Evolutionary conservation across 2,888 invertebrate genomes (phyloP).

Genomic region (Eupsilia transversa): DNA sequence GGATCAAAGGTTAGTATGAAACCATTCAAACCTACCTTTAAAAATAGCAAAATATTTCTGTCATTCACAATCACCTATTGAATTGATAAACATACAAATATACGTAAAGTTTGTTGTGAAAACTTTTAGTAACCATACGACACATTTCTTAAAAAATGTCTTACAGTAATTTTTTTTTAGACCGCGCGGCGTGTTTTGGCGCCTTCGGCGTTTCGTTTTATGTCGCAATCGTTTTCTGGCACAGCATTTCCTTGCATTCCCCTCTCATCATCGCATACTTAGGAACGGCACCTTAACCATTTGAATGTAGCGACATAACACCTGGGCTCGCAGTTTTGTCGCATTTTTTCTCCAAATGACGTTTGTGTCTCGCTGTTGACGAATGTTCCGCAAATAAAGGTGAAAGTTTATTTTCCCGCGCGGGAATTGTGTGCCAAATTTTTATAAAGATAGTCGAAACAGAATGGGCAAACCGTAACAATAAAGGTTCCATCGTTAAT

Average conservation of each 20-base stretch:
- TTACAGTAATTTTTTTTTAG: not conserved
- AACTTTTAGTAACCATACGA: not conserved
- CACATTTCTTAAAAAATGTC: not conserved
- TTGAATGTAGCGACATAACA: conserved; percentile 38
- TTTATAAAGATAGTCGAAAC: conserved; percentile 40
- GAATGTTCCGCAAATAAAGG: conserved; percentile 46
- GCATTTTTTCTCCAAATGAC: conserved; percentile 47
- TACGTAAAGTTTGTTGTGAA: not conserved
- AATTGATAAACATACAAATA: not conserved
- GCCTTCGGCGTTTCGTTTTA: not conserved
- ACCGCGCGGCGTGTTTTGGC: not conserved
- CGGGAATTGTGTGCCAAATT: conserved; percentile 21
- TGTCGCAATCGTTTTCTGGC: not conserved
- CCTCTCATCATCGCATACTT: conserved; percentile 5
- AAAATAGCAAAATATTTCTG: not conserved
- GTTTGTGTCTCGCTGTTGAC: conserved; percentile 47
- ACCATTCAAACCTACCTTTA: not conserved
- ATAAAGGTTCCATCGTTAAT: conserved; percentile 59
- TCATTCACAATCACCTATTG: too few relatives aligned
- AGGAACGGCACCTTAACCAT: conserved; percentile 39
- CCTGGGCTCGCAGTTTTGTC: conserved; percentile 49
- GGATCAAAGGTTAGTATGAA: not conserved
- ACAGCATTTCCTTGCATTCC: not conserved
- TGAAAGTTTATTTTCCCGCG: conserved; percentile 34
- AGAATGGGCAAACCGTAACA: conserved; percentile 39